Conservation (phyloP, 2,888 invertebrate genomes). For the Caenorhabditis sp. region DNA sequence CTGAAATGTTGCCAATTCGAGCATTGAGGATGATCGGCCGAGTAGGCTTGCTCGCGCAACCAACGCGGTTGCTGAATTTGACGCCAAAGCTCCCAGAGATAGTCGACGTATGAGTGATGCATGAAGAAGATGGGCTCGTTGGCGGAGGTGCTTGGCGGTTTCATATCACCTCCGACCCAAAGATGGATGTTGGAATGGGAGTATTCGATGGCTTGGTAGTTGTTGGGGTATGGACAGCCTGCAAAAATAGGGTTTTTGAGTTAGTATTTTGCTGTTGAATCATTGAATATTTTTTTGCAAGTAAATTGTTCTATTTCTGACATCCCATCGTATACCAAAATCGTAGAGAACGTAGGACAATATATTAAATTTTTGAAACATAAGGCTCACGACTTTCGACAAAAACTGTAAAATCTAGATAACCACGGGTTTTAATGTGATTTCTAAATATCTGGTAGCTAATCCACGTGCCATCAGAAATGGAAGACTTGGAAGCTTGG, state of each 20-base stretch:
- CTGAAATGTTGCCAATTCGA: conserved; percentile 69
- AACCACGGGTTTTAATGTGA: too few species aligned
- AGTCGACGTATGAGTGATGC: conserved; percentile 72
- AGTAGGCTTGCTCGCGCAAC: conserved; percentile 65
- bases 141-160: conserved; percentile 55
- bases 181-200: conserved; percentile 69
- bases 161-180: conserved; percentile 60
- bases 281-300: too few species aligned
- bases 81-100: conserved; percentile 72
- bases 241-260: conserved; percentile 16
- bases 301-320: too few species aligned
- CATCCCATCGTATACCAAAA: too few species aligned
- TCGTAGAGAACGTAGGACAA: too few species aligned
- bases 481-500: too few species aligned
- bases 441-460: too few species aligned
- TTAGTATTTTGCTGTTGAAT: too few species aligned
- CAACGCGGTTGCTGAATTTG: conserved; percentile 67
- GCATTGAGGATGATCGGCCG: conserved; percentile 65
- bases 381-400: too few species aligned
- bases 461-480: too few species aligned
- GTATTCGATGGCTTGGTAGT: conserved; percentile 69
- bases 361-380: too few species aligned
- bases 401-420: too few species aligned
- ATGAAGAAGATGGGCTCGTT: conserved; percentile 70
- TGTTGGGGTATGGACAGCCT: conserved; percentile 69